phyloP scores from a whole-genome alignment of 2,113 vertebrate genomes.

The Ceyx cyanopectus region DNA sequence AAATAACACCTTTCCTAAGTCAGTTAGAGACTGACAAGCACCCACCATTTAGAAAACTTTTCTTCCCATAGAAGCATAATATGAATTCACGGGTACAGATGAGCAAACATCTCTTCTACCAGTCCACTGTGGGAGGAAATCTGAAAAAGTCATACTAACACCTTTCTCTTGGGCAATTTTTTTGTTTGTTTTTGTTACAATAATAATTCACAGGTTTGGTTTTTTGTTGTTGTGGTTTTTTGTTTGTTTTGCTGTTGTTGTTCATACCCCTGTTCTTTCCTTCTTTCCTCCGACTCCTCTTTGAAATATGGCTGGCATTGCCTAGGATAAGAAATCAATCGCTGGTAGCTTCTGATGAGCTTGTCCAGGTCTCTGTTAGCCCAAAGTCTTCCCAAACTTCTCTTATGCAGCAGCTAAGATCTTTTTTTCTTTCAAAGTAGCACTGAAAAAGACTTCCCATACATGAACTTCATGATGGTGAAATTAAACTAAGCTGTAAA shows the following conservation, averaged over 20 bases:
- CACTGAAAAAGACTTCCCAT: neutral
- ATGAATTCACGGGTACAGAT: neutral
- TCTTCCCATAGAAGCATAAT: constrained; percentile 30
- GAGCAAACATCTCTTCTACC: constrained; percentile 15
- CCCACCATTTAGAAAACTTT: constrained; percentile 62
- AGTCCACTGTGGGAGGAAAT: neutral
- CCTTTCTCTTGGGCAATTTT: neutral
- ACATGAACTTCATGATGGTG: neutral
- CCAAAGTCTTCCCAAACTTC: neutral
- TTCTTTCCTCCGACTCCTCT: neutral
- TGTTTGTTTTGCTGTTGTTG: too few species aligned
- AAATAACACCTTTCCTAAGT: constrained; percentile 75
- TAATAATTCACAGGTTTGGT: neutral
- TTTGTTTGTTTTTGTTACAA: neutral
- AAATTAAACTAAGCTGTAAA: neutral
- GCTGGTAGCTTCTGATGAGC: neutral
- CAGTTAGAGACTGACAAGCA: constrained; percentile 70
- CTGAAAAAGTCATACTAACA: neutral
- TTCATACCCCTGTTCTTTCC: neutral
- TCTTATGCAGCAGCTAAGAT: neutral
- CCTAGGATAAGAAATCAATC: neutral
- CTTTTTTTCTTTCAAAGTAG: neutral
- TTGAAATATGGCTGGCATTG: neutral
- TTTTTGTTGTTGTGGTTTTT: neutral
- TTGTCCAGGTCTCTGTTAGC: neutral